Base-by-base conservation (phyloP, 2,888 invertebrate species). In the Stenolophus ochropezus region DNA sequence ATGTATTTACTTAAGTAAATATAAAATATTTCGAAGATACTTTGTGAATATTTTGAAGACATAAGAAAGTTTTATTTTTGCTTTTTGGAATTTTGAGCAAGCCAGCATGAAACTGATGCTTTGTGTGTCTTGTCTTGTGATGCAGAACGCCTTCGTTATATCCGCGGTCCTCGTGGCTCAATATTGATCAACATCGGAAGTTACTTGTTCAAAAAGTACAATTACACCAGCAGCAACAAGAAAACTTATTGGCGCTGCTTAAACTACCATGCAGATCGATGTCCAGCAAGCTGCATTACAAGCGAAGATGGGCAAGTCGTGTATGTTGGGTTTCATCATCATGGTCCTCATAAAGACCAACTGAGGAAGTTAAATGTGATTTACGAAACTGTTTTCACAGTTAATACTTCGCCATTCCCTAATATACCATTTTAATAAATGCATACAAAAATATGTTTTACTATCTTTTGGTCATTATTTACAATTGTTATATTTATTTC, bases 171-270 rank as follows among this genome's bases (percentile, higher is more conserved):
- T 33, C 65, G 65, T 33, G 65, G 65, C 18, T 33, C 33, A 69
- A 18, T 69, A 16, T 16, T 69, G 65, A 20, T 69, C 65, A 69
- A 69, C 65, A 69, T 69, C 20, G 65, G 65, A 5, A 16, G 33
- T 69, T 69, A 20, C 65, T 33, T 69, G 65, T 69, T 69, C 33
- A 69, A 27, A 69, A 69, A 69, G 18, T 69, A 69, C 65, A 69
- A 69, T 69, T 33, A 8, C 16, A 1, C 6, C 65, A 69, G 6
- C 16, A 1, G 1, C 65, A 69, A 69, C 33, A 33, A 33, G 3
- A 86, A 86, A 5, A 87, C 88, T 0, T 88, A 89, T 82, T 89
- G 89, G 88, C 89, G 88, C 83, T 89, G 89, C 81, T 84, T 85
- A 49, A 81, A 86, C 21, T 89, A 89, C 82, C 88, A 89, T 80